Conservation (phyloP, 2,113 vertebrate genomes). For the Meleagris gallopavo region DNA sequence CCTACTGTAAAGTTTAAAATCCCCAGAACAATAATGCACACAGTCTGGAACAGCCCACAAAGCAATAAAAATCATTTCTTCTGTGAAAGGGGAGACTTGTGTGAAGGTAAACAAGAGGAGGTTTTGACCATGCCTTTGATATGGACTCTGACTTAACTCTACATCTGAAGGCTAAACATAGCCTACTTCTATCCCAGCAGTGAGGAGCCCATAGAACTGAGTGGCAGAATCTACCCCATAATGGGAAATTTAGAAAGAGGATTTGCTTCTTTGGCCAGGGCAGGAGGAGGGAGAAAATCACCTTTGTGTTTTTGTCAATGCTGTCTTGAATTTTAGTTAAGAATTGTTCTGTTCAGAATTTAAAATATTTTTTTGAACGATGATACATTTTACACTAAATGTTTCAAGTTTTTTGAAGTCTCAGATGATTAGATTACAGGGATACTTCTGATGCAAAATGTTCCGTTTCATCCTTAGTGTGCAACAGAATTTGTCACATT, state of each 20-base stretch:
- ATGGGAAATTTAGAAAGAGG: neutral
- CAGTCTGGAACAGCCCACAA: conserved; percentile 42
- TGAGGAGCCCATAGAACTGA: conserved; percentile 4
- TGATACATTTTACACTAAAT: neutral
- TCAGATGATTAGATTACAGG: neutral
- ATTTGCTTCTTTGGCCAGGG: neutral
- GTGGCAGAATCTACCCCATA: neutral
- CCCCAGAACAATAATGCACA: conserved; percentile 1
- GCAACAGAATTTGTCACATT: neutral
- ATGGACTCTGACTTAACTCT: conserved; percentile 21
- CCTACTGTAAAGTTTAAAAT: conserved; percentile 52
- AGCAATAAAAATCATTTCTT: conserved; percentile 51
- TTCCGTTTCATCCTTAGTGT: neutral
- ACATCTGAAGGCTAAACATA: conserved; percentile 18
- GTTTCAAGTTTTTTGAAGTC: neutral
- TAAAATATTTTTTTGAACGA: neutral
- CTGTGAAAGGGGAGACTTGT: neutral
- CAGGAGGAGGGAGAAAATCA: neutral
- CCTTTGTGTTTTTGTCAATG: neutral
- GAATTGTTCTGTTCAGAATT: neutral
- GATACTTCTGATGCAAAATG: neutral
- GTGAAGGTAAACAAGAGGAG: conserved; percentile 28
- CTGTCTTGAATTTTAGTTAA: neutral
- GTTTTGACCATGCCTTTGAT: conserved; percentile 44
- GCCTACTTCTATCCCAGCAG: neutral